Conservation (phyloP, 2,113 vertebrate species). For the Suncus etruscus region DNA sequence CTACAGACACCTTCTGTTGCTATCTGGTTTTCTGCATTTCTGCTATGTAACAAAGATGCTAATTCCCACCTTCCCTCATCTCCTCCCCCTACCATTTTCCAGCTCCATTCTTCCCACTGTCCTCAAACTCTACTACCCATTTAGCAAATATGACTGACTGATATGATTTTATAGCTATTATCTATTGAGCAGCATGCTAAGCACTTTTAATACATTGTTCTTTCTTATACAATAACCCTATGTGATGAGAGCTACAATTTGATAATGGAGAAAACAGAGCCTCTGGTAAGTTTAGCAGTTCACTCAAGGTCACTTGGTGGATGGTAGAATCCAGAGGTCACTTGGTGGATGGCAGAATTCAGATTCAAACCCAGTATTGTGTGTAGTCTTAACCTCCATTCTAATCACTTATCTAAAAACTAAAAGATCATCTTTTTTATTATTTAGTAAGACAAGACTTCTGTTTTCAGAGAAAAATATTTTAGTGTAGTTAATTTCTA, state of each 20-base stretch:
- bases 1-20: no score
- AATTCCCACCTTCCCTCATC: no score
- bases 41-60: no score
- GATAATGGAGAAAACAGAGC: constrained; percentile 8
- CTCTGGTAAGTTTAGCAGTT: neutral
- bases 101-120: neutral
- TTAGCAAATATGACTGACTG: neutral
- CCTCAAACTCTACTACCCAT: neutral
- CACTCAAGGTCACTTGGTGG: neutral
- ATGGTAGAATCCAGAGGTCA: neutral
- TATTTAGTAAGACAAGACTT: neutral
- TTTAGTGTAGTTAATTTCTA: neutral
- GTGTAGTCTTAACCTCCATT: neutral
- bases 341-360: neutral
- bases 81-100: no score
- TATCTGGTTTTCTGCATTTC: no score
- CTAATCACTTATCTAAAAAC: neutral
- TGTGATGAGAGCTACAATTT: neutral
- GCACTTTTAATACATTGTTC: neutral
- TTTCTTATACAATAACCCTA: neutral
- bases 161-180: neutral
- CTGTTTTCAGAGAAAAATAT: constrained; percentile 5
- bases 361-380: neutral
- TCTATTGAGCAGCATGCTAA: neutral
- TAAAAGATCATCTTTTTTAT: neutral